Base-by-base conservation (phyloP, 2,888 invertebrate species). In the Drosophila buzzatii region DNA sequence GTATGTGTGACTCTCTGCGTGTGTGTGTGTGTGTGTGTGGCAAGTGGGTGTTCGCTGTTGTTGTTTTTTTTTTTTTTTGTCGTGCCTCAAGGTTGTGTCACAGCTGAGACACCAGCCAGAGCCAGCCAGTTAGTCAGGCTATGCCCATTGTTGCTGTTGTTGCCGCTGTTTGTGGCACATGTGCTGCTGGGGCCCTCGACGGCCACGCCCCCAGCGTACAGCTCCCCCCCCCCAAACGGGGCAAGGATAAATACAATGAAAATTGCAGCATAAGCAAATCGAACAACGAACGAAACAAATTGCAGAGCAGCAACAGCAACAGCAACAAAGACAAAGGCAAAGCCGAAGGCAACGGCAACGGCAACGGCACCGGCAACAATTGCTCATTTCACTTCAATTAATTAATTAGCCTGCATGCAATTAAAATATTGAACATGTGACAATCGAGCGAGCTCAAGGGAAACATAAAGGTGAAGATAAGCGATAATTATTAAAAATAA, bases 191-290 rank as follows among this genome's bases (percentile, higher is more conserved):
- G 12, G 18, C 31, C 31, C 41, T 39, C 27, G 18, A 18, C 55
- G 14, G 5, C 55, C 23, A 39, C 55, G 55, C 33, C 51, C 51
- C 18, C 49, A 31, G 47, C 44, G 14, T 12, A 7, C 53, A 14
- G 37, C 37, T 14, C 18, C 12, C 35, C 14, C 14, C 23, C 9
- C 18, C 12, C 35, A 31, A 45, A 60, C 75, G 85, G 66, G 61
- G 67, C 79, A 79, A 82, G 85, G 85, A 73, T 56, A 57, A 66
- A 39, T 33, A 27, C 23, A 66, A 49, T 49, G 31, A 53, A 78
- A 76, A 76, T 78, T 76, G 76, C 79, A 73, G 69, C 78, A 75
- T 78, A 75, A 75, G 85, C 82, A 72, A 76, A 73, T 65, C 63
- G 79, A 69, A 60, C 56, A 65, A 56, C 52, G 23, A 68, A 65